Conservation (phyloP, 2,113 vertebrate species). For the Toxostoma redivivum region DNA sequence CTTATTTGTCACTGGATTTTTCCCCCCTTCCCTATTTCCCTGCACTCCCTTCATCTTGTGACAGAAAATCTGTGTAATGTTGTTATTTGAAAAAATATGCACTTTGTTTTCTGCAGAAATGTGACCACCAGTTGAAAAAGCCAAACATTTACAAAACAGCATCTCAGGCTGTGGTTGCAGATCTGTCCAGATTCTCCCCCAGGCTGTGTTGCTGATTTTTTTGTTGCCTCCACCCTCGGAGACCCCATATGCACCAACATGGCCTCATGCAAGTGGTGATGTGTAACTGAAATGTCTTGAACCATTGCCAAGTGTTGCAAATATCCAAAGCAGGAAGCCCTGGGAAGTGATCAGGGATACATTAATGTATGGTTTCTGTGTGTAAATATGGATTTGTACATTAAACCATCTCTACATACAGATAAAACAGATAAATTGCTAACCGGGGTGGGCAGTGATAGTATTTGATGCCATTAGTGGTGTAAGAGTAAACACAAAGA, state of each 20-base stretch:
- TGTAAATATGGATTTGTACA: background rate
- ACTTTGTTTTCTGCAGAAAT: background rate
- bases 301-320: background rate
- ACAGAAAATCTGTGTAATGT: background rate
- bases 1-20: background rate
- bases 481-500: background rate
- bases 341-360: background rate
- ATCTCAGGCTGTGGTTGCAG: background rate
- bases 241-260: accelerated
- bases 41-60: background rate
- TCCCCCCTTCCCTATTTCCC: background rate
- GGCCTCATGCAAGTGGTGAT: background rate
- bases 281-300: background rate
- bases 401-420: background rate
- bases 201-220: background rate
- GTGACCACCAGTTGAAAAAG: background rate
- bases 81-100: background rate
- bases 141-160: background rate
- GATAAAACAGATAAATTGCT: background rate
- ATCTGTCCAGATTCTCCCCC: background rate
- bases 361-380: background rate
- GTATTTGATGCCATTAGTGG: background rate
- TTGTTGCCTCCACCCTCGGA: background rate
- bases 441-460: background rate
- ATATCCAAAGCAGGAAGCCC: background rate